Conservation (phyloP, 2,113 vertebrate species). For the Taxidea taxus region DNA sequence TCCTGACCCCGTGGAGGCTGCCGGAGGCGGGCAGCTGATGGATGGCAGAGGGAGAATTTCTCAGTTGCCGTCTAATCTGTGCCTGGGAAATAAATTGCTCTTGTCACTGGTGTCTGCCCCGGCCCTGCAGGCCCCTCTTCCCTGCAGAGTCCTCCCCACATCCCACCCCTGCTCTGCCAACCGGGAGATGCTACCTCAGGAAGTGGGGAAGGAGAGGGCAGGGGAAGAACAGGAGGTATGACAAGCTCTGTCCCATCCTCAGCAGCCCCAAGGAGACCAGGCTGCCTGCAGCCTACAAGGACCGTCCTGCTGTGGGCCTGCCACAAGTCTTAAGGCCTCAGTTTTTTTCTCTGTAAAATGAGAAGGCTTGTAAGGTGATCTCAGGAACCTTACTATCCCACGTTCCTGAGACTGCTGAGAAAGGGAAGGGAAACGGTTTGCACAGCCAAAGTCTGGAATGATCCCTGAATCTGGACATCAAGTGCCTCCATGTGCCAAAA, state of each 20-base stretch:
- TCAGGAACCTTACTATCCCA: not conserved
- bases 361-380: not conserved
- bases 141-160: conserved; percentile 49
- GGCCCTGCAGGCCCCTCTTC: conserved; percentile 57
- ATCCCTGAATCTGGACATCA: not conserved
- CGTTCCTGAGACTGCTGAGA: not conserved
- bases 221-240: not conserved
- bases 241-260: not conserved
- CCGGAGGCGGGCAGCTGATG: conserved; percentile 56
- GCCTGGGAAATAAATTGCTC: conserved; percentile 72
- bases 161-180: not conserved
- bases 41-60: conserved; percentile 67
- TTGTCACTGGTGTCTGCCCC: conserved; percentile 69
- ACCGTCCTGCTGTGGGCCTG: not conserved
- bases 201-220: not conserved
- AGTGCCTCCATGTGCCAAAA: not conserved
- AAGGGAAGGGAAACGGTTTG: not conserved
- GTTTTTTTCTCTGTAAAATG: conserved; percentile 8
- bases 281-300: not conserved
- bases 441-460: not conserved
- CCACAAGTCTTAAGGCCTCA: not conserved
- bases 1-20: not conserved
- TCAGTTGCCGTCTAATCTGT: conserved; percentile 72
- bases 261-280: not conserved
- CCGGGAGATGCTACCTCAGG: not conserved